phyloP scores from a whole-genome alignment of 1,140 invertebrate genomes.

The Mercenaria mercenaria region DNA sequence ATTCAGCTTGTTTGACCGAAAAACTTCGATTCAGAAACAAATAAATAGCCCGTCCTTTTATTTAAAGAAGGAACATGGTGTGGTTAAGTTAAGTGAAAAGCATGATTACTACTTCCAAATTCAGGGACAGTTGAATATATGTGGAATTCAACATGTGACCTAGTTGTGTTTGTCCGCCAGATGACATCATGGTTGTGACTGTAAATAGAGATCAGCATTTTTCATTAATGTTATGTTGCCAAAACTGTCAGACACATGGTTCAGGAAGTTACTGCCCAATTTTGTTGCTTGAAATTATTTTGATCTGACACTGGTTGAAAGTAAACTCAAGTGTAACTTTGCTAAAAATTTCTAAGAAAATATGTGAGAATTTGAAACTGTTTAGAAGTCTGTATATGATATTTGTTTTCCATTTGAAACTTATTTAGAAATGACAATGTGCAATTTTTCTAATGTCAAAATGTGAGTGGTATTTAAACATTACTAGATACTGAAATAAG shows the following conservation, averaged over 20 bases:
- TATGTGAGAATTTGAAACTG: no score
- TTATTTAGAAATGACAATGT: no score
- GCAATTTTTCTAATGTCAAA: no score
- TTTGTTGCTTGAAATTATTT: no score
- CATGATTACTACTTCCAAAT: slow-evolving; percentile 26
- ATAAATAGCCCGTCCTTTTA: slow-evolving; percentile 19
- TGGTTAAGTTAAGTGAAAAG: neutral
- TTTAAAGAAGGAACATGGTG: neutral
- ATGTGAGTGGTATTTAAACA: no score
- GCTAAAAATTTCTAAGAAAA: no score
- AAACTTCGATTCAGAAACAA: neutral
- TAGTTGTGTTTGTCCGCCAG: slow-evolving; percentile 50
- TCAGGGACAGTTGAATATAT: slow-evolving; percentile 42
- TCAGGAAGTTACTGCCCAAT: neutral
- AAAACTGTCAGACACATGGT: slow-evolving; percentile 8
- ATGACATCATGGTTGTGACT: neutral
- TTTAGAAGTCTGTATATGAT: no score
- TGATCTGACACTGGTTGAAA: no score
- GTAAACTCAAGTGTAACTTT: no score
- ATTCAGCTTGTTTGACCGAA: slow-evolving; percentile 10
- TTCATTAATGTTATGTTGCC: neutral
- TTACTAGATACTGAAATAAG: no score
- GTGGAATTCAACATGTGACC: slow-evolving; percentile 32
- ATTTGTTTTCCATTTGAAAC: no score
- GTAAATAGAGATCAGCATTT: neutral